Conservation (phyloP, 2,888 invertebrate species). For the Eupithecia tripunctaria region DNA sequence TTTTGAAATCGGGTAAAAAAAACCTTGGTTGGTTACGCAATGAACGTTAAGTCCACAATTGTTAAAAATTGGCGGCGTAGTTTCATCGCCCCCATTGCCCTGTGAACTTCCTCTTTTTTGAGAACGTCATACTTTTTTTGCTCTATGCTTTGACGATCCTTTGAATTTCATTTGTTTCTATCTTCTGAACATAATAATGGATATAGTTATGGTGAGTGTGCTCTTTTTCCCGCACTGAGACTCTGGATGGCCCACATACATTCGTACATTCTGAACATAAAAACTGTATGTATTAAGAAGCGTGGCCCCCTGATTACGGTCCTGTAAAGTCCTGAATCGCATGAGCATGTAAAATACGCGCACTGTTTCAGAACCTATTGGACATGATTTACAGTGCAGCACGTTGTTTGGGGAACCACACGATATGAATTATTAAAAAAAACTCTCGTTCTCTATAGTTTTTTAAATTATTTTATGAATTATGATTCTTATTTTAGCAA, state of each 20-base stretch:
- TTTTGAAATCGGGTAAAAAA: too few species aligned
- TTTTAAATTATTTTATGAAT: not conserved
- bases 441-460: not conserved
- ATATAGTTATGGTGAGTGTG: too few species aligned
- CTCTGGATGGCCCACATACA: too few species aligned
- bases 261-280: too few species aligned
- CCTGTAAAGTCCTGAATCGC: slow-evolving; percentile 1
- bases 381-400: slow-evolving; percentile 19
- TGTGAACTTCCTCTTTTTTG: not conserved
- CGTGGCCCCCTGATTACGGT: not conserved
- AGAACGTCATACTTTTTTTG: too few species aligned
- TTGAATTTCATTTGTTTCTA: not conserved
- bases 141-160: not conserved
- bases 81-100: not conserved
- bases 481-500: not conserved
- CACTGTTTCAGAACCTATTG: slow-evolving; percentile 13
- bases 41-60: not conserved
- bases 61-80: too few species aligned
- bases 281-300: not conserved
- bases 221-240: too few species aligned
- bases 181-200: too few species aligned
- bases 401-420: slow-evolving; percentile 16
- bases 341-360: slow-evolving; percentile 19
- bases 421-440: slow-evolving; percentile 18
- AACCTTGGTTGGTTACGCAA: not conserved